Evolutionary conservation across 2,888 invertebrate species (phyloP).

Genomic region (Cerceris rybyensis): DNA sequence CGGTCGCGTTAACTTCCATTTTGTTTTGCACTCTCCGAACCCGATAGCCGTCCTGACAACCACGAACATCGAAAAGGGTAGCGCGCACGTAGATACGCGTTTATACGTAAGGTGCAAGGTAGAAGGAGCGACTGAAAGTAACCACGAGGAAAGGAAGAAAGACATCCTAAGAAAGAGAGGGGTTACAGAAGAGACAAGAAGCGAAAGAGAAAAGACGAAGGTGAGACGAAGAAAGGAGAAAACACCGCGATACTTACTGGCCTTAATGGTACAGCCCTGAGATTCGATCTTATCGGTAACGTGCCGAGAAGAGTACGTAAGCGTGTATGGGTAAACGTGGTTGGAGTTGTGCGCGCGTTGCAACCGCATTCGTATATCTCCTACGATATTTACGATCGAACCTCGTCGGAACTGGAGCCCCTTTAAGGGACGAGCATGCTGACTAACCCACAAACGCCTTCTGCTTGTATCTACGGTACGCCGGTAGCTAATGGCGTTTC

Average conservation of each 20-base stretch:
- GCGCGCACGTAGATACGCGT: not conserved
- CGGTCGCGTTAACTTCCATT: constrained; percentile 38
- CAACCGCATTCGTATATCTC: constrained; percentile 20
- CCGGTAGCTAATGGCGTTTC: constrained; percentile 20
- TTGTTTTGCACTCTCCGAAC: constrained; percentile 20
- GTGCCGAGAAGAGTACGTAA: constrained; percentile 14
- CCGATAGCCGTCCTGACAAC: constrained; percentile 21
- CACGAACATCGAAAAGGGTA: constrained; percentile 8
- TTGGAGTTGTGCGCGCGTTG: not conserved
- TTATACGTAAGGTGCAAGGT: not conserved
- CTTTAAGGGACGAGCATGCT: constrained; percentile 19
- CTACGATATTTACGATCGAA: constrained; percentile 28
- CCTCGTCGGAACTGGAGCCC: constrained; percentile 16
- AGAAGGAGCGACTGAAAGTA: not conserved
- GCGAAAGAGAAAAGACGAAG: not conserved
- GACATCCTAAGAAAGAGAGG: not conserved
- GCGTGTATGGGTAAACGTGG: constrained; percentile 20
- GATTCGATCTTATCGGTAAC: constrained; percentile 42
- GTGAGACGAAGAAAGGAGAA: constrained; percentile 11
- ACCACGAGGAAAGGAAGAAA: no score
- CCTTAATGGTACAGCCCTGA: constrained; percentile 30
- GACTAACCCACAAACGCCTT: constrained; percentile 25
- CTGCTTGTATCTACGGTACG: constrained; percentile 14
- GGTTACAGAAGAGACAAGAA: not conserved
- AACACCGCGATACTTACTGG: constrained; percentile 11